A percentile compares a stretch with the other conserved stretches of the same genome.
Evolutionary conservation across 2,888 invertebrate species (phyloP).

Genomic region (Phortica magna): DNA sequence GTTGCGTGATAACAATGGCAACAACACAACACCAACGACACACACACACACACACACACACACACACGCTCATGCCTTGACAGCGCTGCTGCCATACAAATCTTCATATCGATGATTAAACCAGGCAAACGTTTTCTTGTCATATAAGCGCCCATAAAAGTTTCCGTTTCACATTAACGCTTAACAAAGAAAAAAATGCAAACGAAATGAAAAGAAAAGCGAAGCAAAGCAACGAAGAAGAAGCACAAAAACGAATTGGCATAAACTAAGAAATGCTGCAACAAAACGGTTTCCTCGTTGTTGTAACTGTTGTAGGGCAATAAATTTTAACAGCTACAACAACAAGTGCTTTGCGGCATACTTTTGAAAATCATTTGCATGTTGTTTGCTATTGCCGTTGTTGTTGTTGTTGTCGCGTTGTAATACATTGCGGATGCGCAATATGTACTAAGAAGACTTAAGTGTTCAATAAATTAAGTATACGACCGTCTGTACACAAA

Average conservation of each 20-base stretch:
- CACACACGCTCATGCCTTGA: neutral
- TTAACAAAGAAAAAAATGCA: neutral
- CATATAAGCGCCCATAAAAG: slow-evolving; percentile 52
- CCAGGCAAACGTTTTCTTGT: slow-evolving; percentile 1
- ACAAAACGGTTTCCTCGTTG: neutral
- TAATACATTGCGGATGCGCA: slow-evolving; percentile 47
- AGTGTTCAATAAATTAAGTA: slow-evolving; percentile 52
- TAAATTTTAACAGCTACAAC: slow-evolving; percentile 55
- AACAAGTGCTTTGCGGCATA: slow-evolving; percentile 59
- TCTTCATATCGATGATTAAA: neutral
- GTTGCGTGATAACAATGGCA: slow-evolving; percentile 27
- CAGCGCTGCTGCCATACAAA: neutral
- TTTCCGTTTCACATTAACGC: slow-evolving; percentile 60
- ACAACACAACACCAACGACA: neutral
- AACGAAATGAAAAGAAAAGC: slow-evolving; percentile 5
- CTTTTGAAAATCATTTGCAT: neutral
- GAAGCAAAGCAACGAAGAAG: neutral
- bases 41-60: neutral
- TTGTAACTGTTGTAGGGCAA: slow-evolving; percentile 41
- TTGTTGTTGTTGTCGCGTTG: slow-evolving; percentile 3
- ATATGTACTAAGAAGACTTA: neutral
- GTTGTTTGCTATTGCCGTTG: neutral
- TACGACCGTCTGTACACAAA: slow-evolving; percentile 50
- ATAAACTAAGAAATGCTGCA: slow-evolving; percentile 39
- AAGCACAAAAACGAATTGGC: neutral